phyloP scores from a whole-genome alignment of 2,797 vertebrate genomes.

The Cryptoprocta ferox region DNA sequence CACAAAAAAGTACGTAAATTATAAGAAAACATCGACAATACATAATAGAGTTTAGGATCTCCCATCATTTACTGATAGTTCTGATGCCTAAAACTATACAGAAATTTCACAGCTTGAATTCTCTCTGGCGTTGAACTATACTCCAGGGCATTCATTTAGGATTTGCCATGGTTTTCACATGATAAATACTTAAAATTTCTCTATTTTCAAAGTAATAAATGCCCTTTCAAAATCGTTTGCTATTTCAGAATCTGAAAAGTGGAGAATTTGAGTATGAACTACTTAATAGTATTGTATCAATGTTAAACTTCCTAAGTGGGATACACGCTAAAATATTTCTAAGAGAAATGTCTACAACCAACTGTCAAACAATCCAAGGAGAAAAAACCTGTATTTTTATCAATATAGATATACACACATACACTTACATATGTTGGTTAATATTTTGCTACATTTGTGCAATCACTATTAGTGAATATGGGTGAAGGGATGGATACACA shows the following conservation, averaged over 20 bases:
- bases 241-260: conserved; percentile 24
- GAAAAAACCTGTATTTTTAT: background rate
- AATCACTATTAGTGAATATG: background rate
- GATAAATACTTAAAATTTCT: conserved; percentile 40
- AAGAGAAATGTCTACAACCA: background rate
- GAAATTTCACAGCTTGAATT: conserved; percentile 20
- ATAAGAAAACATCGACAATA: background rate
- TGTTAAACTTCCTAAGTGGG: background rate
- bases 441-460: background rate
- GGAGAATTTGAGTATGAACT: background rate
- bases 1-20: background rate
- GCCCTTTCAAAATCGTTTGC: background rate
- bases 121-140: background rate
- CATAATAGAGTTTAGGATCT: background rate
- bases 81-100: background rate
- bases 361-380: background rate
- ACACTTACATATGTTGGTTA: background rate
- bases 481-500: background rate
- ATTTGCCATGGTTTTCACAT: background rate
- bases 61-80: background rate
- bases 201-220: background rate
- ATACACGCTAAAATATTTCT: background rate
- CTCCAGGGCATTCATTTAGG: background rate
- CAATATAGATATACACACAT: background rate
- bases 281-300: background rate